Percentiles rank a stretch among this genome's conserved stretches.
Evolutionary conservation across 2,888 invertebrate genomes (phyloP).

Genomic region (Chorisops tibialis): DNA sequence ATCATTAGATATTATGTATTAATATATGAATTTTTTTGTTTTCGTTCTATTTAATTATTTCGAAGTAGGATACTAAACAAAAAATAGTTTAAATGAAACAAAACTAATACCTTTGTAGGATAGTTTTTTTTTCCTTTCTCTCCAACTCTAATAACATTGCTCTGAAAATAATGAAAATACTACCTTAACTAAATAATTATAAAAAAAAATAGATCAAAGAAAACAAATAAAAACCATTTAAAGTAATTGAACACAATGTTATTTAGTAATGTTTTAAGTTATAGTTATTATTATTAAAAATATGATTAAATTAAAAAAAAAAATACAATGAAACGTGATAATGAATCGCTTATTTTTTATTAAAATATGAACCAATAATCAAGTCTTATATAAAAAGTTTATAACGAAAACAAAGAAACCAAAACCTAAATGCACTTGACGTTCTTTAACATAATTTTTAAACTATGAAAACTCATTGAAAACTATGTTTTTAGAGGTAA

Average conservation of each 20-base stretch:
- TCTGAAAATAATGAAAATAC: not conserved
- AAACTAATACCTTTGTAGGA: not conserved
- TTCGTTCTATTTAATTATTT: too few relatives aligned
- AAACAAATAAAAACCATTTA: conserved; percentile 2
- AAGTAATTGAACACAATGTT: conserved; percentile 16
- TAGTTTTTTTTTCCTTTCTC: not conserved
- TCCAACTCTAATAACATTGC: not conserved
- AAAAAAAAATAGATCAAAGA: too few relatives aligned
- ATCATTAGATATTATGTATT: too few relatives aligned
- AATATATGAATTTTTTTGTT: too few relatives aligned
- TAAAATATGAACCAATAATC: not conserved
- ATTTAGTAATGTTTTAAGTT: conserved; percentile 24
- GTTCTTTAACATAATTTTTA: too few relatives aligned
- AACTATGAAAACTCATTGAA: conserved; percentile 19
- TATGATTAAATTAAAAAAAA: conserved; percentile 3
- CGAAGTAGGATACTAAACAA: too few relatives aligned
- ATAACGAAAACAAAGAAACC: not conserved
- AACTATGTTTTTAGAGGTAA: conserved; percentile 25
- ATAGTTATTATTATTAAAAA: conserved; percentile 16
- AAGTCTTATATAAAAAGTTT: not conserved
- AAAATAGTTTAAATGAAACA: not conserved
- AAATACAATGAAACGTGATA: conserved; percentile 28
- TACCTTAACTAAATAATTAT: not conserved
- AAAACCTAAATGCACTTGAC: not conserved
- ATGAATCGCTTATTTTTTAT: conserved; percentile 25